Conservation (phyloP, 1,140 invertebrate species). For the Cardiocondyla obscurior region DNA sequence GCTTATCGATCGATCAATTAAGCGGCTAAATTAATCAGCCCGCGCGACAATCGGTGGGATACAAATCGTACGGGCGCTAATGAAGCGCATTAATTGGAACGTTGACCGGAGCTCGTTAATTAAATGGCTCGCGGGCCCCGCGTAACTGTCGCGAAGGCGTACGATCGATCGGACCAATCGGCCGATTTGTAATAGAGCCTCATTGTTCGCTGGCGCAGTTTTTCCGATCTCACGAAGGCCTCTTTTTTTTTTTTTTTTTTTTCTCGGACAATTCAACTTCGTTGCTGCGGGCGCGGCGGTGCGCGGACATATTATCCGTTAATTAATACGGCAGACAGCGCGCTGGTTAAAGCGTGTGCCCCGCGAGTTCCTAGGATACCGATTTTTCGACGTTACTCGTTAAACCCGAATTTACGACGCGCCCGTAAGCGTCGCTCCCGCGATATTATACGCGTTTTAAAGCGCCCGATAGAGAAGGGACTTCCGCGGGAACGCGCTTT, state of each 20-base stretch:
- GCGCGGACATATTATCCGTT: constrained; percentile 50
- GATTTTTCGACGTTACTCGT: constrained; percentile 33
- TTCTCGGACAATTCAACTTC: constrained; percentile 2
- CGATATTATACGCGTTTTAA: constrained; percentile 27
- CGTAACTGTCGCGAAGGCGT: constrained; percentile 8
- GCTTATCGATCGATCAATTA: constrained; percentile 64
- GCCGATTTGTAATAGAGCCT: constrained; percentile 61
- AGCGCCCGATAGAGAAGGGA: neutral
- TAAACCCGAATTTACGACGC: constrained; percentile 30
- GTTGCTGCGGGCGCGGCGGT: constrained; percentile 33
- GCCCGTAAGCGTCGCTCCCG: constrained; percentile 1
- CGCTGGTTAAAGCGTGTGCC: neutral
- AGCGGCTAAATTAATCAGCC: constrained; percentile 49
- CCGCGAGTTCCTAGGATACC: neutral
- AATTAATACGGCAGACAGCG: constrained; percentile 40
- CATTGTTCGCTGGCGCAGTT: constrained; percentile 38
- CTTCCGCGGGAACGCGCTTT: constrained; percentile 10
- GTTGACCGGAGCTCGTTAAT: constrained; percentile 55
- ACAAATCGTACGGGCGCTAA: constrained; percentile 41
- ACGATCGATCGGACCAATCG: constrained; percentile 23
- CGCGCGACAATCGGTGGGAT: neutral
- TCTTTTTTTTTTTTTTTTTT: no score
- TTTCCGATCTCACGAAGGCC: neutral
- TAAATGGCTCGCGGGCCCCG: constrained; percentile 18
- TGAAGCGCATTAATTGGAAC: constrained; percentile 66